A percentile compares a stretch with the other conserved stretches of the same genome.
phyloP scores from a whole-genome alignment of 92 coral and sea anemone species.

The Isaurus tuberculatus region DNA sequence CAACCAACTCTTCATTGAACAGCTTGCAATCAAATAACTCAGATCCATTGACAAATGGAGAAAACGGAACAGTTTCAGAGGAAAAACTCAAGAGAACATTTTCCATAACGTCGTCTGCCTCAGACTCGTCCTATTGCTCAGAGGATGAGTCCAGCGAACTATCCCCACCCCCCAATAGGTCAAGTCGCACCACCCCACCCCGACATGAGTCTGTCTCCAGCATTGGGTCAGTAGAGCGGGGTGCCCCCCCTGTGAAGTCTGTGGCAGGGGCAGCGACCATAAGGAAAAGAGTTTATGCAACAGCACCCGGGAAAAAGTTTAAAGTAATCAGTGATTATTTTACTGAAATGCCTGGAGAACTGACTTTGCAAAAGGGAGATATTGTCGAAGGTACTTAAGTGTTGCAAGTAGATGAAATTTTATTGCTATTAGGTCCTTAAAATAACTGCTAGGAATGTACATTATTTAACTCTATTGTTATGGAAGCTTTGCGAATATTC shows the following conservation, averaged over 20 bases:
- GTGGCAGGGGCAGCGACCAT: slow-evolving; percentile 97
- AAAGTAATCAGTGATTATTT: slow-evolving; percentile 80
- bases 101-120: slow-evolving; percentile 80
- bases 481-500: too few relatives aligned
- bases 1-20: slow-evolving; percentile 78
- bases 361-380: slow-evolving; percentile 86
- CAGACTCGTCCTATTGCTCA: slow-evolving; percentile 90
- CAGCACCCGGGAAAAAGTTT: slow-evolving; percentile 73
- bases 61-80: slow-evolving; percentile 46
- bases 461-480: too few relatives aligned
- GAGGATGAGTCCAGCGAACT: slow-evolving; percentile 77
- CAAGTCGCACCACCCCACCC: slow-evolving; percentile 28
- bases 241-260: slow-evolving; percentile 88
- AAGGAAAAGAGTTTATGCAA: slow-evolving; percentile 82
- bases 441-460: too few relatives aligned
- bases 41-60: slow-evolving; percentile 70
- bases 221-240: slow-evolving; percentile 24
- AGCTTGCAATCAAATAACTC: slow-evolving; percentile 71
- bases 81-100: slow-evolving; percentile 62
- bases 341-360: slow-evolving; percentile 90
- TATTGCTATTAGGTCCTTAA: too few relatives aligned
- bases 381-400: slow-evolving; percentile 84
- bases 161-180: slow-evolving; percentile 54
- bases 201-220: slow-evolving; percentile 52
- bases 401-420: neutral